Evolutionary conservation across 2,113 vertebrate genomes (phyloP).

Genomic region (Numenius arquata): DNA sequence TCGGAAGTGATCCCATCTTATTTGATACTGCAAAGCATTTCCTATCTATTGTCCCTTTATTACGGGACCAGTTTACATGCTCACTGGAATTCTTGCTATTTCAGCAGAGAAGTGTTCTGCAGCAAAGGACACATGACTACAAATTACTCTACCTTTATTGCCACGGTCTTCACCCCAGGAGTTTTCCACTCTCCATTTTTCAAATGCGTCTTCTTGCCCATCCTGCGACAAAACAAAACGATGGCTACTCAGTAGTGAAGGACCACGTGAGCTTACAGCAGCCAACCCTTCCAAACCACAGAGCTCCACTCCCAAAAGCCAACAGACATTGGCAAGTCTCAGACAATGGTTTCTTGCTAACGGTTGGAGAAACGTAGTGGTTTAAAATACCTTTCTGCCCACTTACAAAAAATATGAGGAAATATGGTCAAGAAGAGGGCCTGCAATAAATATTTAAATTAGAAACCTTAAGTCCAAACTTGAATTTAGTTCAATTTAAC

Average conservation of each 20-base stretch:
- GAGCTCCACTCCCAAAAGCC: background rate
- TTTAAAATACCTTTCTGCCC: background rate
- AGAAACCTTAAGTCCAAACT: too few relatives aligned
- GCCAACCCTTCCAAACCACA: background rate
- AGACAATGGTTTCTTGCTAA: background rate
- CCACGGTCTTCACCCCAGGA: conserved; percentile 98
- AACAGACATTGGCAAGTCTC: background rate
- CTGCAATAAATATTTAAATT: background rate
- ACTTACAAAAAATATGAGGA: background rate
- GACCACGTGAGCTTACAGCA: background rate
- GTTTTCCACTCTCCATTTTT: conserved; percentile 97
- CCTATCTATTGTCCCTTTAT: background rate
- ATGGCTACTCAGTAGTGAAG: background rate
- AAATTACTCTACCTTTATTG: conserved; percentile 86
- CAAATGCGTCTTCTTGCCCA: conserved; percentile 79
- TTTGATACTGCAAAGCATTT: background rate
- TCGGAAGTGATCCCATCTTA: background rate
- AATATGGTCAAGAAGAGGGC: background rate
- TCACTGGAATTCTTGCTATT: background rate
- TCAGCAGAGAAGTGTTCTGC: background rate
- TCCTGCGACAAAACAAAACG: conserved; percentile 72
- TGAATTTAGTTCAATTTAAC: too few relatives aligned
- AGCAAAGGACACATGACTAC: background rate
- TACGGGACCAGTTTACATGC: background rate
- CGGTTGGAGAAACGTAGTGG: background rate